A percentile compares a stretch with the other conserved stretches of the same genome.
These are phyloP conservation scores for Subacronicta megacephala DNA, from an alignment of 2,888 invertebrate species.

Conservation along the genomic window DNA sequence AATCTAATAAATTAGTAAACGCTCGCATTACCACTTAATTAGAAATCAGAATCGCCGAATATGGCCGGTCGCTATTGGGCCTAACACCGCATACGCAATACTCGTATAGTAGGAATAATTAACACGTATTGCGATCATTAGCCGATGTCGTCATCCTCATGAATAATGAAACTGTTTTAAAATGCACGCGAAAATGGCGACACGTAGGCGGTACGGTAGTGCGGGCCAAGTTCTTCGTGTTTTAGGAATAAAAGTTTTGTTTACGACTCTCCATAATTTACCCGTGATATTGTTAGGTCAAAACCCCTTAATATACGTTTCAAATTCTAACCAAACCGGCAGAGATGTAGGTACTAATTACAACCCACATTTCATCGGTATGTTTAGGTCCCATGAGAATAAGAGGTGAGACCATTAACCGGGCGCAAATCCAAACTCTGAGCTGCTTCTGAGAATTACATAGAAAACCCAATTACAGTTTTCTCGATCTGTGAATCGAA, in stretches of 20 bases:
- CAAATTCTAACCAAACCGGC: too few relatives aligned
- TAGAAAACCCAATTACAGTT: too few relatives aligned
- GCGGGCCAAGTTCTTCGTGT: constrained; percentile 10
- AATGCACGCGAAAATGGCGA: constrained; percentile 51
- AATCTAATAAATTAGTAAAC: constrained; percentile 31
- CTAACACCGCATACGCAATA: constrained; percentile 19
- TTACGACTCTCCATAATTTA: too few relatives aligned
- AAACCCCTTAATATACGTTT: too few relatives aligned
- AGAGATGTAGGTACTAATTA: too few relatives aligned
- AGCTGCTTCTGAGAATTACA: too few relatives aligned
- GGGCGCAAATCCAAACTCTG: too few relatives aligned
- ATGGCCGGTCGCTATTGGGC: constrained; percentile 20
- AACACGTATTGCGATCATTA: constrained; percentile 62
- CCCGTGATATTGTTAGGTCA: too few relatives aligned
- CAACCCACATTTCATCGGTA: too few relatives aligned
- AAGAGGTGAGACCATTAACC: too few relatives aligned
- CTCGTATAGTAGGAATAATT: constrained; percentile 52
- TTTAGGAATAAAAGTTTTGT: neutral
- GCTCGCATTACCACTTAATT: constrained; percentile 20
- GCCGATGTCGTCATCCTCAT: constrained; percentile 53
- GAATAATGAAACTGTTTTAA: constrained; percentile 61
- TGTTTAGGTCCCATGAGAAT: too few relatives aligned
- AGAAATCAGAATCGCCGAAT: constrained; percentile 17
- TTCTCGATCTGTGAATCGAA: too few relatives aligned
- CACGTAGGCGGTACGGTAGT: constrained; percentile 25